Evolutionary conservation across 2,113 vertebrate species (phyloP).

Genomic region (Alouatta palliata): DNA sequence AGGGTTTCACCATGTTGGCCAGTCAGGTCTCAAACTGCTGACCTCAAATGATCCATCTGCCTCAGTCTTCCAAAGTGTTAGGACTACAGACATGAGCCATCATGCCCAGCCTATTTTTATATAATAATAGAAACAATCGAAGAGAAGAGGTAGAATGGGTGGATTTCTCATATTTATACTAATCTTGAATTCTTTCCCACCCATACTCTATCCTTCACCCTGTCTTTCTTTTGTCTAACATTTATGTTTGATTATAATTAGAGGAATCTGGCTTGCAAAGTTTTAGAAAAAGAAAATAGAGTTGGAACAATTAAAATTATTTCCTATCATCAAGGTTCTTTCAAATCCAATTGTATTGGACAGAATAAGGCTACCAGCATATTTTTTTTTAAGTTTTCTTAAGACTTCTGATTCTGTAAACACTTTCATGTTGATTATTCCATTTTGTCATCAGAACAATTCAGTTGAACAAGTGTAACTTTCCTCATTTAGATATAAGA

Average conservation of each 20-base stretch:
- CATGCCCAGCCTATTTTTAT: not conserved
- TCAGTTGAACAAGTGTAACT: not conserved
- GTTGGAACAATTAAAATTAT: not conserved
- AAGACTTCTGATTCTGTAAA: conserved; percentile 24
- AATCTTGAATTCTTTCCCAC: not conserved
- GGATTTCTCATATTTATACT: not conserved
- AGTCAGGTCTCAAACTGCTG: no score
- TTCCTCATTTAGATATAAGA: not conserved
- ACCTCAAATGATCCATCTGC: no score
- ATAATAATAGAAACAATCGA: not conserved
- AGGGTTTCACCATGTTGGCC: no score
- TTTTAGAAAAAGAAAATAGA: not conserved
- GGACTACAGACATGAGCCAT: no score
- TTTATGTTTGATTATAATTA: not conserved
- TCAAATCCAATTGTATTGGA: not conserved
- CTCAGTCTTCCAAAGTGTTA: no score
- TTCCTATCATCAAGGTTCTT: not conserved
- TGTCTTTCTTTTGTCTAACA: not conserved
- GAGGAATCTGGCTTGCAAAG: not conserved
- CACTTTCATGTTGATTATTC: not conserved
- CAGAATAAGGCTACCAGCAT: not conserved
- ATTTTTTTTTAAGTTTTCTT: not conserved
- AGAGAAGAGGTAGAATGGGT: not conserved
- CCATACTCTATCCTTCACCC: not conserved
- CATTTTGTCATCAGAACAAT: conserved; percentile 3